These are phyloP conservation scores for Hestina assimilis DNA, from an alignment of 1,140 invertebrate genomes.

Conservation along the genomic window DNA sequence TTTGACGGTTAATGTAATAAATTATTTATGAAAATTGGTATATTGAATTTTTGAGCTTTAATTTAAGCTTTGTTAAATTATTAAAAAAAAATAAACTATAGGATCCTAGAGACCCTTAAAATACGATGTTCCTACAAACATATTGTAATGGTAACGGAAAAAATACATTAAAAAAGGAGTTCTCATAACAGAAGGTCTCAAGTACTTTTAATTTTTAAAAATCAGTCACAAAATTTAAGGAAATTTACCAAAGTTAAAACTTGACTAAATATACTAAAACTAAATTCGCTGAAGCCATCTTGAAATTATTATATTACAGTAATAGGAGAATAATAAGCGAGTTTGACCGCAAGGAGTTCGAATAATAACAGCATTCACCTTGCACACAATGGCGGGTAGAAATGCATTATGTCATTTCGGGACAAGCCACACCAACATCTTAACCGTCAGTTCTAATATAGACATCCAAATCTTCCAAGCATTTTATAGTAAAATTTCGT, in stretches of 20 bases:
- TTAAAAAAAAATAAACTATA: too few relatives aligned
- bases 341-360: constrained; percentile 41
- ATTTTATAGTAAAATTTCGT: too few relatives aligned
- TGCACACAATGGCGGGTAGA: constrained; percentile 45
- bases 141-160: too few relatives aligned
- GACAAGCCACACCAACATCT: constrained; percentile 3
- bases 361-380: constrained; percentile 46
- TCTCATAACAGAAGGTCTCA: too few relatives aligned
- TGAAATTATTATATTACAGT: constrained; percentile 43
- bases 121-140: too few relatives aligned
- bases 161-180: too few relatives aligned
- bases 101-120: too few relatives aligned
- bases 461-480: too few relatives aligned
- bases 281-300: constrained; percentile 6
- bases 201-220: not conserved
- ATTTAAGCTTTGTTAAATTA: too few relatives aligned
- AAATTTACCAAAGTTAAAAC: not conserved
- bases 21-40: too few relatives aligned
- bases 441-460: constrained; percentile 5
- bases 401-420: constrained; percentile 52
- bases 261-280: constrained; percentile 6
- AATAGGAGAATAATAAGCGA: constrained; percentile 50
- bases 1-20: too few relatives aligned
- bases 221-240: not conserved
- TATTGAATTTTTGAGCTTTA: too few relatives aligned